Conservation (phyloP, 2,888 invertebrate genomes). For the Amblyjoppa proteus region DNA sequence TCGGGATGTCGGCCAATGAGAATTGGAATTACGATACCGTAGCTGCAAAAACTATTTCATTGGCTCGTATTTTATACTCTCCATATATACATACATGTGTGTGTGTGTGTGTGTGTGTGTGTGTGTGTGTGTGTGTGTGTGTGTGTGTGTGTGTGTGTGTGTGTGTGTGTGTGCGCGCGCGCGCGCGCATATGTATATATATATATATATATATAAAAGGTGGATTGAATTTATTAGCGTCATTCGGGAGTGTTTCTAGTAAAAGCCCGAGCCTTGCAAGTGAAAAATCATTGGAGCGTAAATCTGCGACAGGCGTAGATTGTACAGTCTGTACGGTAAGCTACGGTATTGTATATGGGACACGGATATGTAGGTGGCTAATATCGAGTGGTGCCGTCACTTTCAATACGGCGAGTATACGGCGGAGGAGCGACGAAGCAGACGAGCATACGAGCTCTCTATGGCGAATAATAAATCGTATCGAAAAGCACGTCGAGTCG, state of each 20-base stretch:
- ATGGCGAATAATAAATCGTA: slow-evolving; percentile 61
- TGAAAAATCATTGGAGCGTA: slow-evolving; percentile 60
- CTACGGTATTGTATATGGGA: slow-evolving; percentile 19
- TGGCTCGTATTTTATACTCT: not conserved
- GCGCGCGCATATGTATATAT: too few species aligned
- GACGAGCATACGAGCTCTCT: not conserved
- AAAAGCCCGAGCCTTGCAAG: slow-evolving; percentile 45
- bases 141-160: too few species aligned
- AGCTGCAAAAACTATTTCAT: not conserved
- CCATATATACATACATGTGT: not conserved
- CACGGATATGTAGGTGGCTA: slow-evolving; percentile 9
- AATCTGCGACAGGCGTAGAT: slow-evolving; percentile 57
- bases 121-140: too few species aligned
- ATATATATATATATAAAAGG: not conserved
- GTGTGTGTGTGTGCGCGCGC: too few species aligned
- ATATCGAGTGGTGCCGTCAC: slow-evolving; percentile 62
- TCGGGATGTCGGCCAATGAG: slow-evolving; percentile 5
- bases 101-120: too few species aligned
- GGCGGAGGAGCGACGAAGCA: slow-evolving; percentile 31
- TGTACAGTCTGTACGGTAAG: slow-evolving; percentile 17
- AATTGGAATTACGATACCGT: slow-evolving; percentile 20
- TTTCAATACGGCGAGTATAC: slow-evolving; percentile 54
- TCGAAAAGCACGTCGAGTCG: slow-evolving; percentile 56
- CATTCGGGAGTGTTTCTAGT: slow-evolving; percentile 27
- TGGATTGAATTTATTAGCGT: slow-evolving; percentile 48